phyloP scores from a whole-genome alignment of 1,140 invertebrate species.

The Telenomus remus region DNA sequence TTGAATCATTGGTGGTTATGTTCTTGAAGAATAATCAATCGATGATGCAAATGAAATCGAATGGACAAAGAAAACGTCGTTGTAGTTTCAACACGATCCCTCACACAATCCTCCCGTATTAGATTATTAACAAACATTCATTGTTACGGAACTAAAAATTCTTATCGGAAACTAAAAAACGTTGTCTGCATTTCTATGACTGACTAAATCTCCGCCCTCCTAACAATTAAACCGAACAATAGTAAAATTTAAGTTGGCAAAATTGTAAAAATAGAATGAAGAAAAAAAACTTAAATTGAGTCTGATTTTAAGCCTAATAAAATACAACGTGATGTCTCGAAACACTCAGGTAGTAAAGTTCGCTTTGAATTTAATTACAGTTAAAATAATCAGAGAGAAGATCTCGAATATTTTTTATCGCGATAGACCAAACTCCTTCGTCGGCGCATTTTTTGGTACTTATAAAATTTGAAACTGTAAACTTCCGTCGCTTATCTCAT shows the following conservation, averaged over 20 bases:
- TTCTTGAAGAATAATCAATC: constrained; percentile 51
- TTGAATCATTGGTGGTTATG: constrained; percentile 45
- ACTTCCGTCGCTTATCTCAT: constrained; percentile 53
- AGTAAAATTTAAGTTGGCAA: too few species aligned
- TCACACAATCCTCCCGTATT: constrained; percentile 30
- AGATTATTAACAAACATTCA: constrained; percentile 39
- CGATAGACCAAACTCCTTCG: constrained; percentile 38
- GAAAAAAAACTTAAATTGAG: constrained; percentile 17
- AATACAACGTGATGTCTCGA: constrained; percentile 65
- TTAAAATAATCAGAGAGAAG: constrained; percentile 60
- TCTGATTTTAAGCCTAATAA: constrained; percentile 67
- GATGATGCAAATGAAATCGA: constrained; percentile 47
- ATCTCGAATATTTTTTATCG: constrained; percentile 68
- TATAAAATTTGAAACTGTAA: constrained; percentile 56
- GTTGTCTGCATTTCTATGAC: constrained; percentile 50
- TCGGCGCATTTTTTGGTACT: constrained; percentile 55
- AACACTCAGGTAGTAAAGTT: constrained; percentile 68
- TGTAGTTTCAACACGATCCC: constrained; percentile 15
- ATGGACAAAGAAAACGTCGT: constrained; percentile 33
- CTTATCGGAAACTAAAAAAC: constrained; percentile 30
- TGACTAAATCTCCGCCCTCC: too few species aligned
- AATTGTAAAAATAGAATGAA: too few species aligned
- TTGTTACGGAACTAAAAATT: constrained; percentile 45
- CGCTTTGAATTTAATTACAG: constrained; percentile 71
- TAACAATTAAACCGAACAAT: too few species aligned